Evolutionary conservation across 2,888 invertebrate species (phyloP).

Genomic region (Latheticus oryzae): DNA sequence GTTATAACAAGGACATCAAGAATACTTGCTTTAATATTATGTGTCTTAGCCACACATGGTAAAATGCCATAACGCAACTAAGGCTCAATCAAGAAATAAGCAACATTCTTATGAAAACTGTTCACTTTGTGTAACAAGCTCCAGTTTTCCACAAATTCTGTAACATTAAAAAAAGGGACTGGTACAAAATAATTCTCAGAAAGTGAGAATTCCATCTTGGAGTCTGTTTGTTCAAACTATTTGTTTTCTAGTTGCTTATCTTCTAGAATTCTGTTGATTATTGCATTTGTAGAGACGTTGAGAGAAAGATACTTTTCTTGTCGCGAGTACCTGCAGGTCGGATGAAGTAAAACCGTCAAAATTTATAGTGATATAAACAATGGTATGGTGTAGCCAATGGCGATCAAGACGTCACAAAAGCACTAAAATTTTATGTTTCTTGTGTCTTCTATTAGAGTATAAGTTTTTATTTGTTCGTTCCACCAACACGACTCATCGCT

Average conservation of each 20-base stretch:
- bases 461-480: slow-evolving; percentile 4
- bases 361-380: slow-evolving; percentile 22
- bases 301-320: too few species aligned
- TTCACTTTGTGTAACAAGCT: too few species aligned
- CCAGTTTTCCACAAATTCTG: too few species aligned
- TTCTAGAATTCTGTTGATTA: too few species aligned
- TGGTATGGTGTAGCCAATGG: slow-evolving; percentile 5
- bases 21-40: slow-evolving; percentile 4
- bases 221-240: too few species aligned
- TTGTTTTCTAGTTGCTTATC: too few species aligned
- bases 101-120: not conserved
- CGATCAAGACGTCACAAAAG: slow-evolving; percentile 9
- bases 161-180: too few species aligned
- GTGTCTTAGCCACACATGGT: slow-evolving; percentile 1
- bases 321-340: too few species aligned
- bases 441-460: slow-evolving; percentile 15
- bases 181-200: too few species aligned
- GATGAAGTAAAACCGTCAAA: slow-evolving; percentile 1
- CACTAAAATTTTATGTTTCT: slow-evolving; percentile 17
- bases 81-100: too few species aligned
- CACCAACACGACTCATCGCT: not conserved
- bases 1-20: slow-evolving; percentile 12
- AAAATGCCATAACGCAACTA: not conserved
- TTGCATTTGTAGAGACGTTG: too few species aligned
- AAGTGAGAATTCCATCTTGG: too few species aligned